Conservation (phyloP, 37 sponge, comb jelly and placozoan genomes). For the Chondrilla cf. caribensis region DNA sequence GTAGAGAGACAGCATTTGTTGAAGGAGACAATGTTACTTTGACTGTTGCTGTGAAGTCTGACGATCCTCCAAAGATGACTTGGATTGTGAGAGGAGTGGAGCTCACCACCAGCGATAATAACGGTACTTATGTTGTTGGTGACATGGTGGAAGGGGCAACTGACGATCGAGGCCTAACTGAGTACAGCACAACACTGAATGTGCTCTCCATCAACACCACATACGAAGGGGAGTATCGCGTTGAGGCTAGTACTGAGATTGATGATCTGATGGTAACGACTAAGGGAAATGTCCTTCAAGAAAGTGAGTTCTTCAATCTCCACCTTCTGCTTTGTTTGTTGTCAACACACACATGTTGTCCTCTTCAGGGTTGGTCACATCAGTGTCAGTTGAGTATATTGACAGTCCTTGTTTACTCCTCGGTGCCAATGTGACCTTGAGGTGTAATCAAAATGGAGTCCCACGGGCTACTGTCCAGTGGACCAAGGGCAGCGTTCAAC, state of each 20-base stretch:
- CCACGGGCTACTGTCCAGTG: slow-evolving; percentile 27
- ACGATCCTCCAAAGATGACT: slow-evolving; percentile 9
- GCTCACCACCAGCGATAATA: neutral
- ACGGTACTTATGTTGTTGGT: neutral
- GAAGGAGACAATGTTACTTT: slow-evolving; percentile 4
- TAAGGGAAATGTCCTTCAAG: neutral
- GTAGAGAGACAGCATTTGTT: slow-evolving; percentile 17
- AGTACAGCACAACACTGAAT: neutral
- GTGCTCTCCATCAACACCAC: slow-evolving; percentile 4
- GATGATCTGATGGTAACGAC: neutral
- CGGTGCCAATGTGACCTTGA: slow-evolving; percentile 10
- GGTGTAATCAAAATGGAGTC: slow-evolving; percentile 36
- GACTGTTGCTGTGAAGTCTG: slow-evolving; percentile 25
- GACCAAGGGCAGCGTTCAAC: neutral
- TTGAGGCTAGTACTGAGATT: neutral
- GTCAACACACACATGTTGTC: neutral
- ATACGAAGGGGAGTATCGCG: neutral
- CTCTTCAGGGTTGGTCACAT: neutral
- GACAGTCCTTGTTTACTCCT: slow-evolving; percentile 7
- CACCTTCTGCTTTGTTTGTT: too few relatives aligned
- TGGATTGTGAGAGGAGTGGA: slow-evolving; percentile 10
- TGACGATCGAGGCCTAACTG: neutral
- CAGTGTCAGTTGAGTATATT: neutral
- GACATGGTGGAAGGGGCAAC: neutral
- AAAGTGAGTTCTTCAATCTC: neutral